Evolutionary conservation across 1,140 invertebrate species (phyloP).

Genomic region (Drosophila setifemur): DNA sequence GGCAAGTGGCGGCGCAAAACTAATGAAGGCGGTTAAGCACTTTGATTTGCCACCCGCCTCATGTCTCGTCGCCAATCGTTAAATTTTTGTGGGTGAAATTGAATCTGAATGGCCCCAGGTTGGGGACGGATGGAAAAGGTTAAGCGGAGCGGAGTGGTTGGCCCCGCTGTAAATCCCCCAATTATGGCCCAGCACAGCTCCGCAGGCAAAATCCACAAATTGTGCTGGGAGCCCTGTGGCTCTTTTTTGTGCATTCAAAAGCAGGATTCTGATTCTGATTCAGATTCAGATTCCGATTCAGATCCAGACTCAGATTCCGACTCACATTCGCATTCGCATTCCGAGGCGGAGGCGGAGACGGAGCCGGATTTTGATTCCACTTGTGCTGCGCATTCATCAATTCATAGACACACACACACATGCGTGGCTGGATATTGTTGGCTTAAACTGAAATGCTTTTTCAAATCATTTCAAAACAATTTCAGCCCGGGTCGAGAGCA

Average conservation of each 20-base stretch:
- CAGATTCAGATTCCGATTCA: neutral
- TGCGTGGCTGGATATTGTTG: constrained; percentile 25
- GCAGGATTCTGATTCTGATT: neutral
- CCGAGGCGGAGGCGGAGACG: too few relatives aligned
- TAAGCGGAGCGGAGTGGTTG: neutral
- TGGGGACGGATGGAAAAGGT: too few relatives aligned
- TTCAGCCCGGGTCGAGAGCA: neutral
- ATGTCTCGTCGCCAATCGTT: neutral
- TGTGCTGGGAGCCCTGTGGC: neutral
- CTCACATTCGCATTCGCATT: neutral
- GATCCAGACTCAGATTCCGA: neutral
- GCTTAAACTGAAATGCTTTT: constrained; percentile 40
- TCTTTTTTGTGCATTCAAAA: neutral
- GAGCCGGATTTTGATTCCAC: neutral
- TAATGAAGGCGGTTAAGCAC: constrained; percentile 35
- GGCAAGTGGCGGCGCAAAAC: constrained; percentile 12
- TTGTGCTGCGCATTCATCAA: constrained; percentile 21
- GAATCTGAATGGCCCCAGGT: constrained; percentile 17
- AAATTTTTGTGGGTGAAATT: constrained; percentile 4
- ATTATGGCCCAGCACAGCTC: neutral
- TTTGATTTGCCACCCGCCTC: constrained; percentile 14
- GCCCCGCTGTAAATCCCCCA: constrained; percentile 14
- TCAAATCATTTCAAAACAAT: constrained; percentile 52
- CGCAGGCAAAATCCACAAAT: constrained; percentile 7
- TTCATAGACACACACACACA: constrained; percentile 7